Percentiles rank a stretch among this genome's conserved stretches.
Evolutionary conservation across 2,888 invertebrate genomes (phyloP).

Genomic region (Archips crataeganus): DNA sequence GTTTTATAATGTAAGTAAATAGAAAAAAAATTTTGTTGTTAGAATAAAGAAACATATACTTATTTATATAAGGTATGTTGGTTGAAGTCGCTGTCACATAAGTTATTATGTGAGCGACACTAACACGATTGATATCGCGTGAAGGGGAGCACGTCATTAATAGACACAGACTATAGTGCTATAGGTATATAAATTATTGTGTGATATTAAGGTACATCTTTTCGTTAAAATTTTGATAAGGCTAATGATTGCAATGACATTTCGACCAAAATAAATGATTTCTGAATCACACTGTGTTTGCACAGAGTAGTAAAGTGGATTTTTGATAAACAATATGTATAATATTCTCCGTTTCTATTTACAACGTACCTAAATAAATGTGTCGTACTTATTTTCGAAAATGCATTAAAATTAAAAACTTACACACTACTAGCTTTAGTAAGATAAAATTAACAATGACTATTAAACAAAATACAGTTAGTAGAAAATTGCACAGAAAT

Average conservation of each 20-base stretch:
- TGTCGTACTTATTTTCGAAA: slow-evolving; percentile 12
- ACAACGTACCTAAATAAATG: neutral
- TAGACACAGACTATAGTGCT: too few relatives aligned
- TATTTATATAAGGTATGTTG: neutral
- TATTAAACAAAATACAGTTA: neutral
- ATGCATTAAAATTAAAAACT: slow-evolving; percentile 28
- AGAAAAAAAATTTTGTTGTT: neutral
- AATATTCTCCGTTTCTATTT: neutral
- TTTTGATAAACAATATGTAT: too few relatives aligned
- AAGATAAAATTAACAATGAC: slow-evolving; percentile 3
- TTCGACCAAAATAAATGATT: too few relatives aligned
- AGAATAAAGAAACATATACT: neutral
- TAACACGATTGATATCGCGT: neutral
- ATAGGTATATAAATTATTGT: too few relatives aligned
- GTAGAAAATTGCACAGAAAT: slow-evolving; percentile 28
- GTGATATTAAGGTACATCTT: too few relatives aligned
- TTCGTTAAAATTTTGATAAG: too few relatives aligned
- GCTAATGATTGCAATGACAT: too few relatives aligned
- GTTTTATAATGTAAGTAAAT: too few relatives aligned
- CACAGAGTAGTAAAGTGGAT: too few relatives aligned
- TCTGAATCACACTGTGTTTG: too few relatives aligned
- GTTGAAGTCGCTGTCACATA: neutral
- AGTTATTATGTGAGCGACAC: neutral
- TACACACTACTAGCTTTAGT: neutral
- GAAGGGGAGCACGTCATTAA: neutral